Conservation (phyloP, 2,888 invertebrate genomes). For the Drosophila percnosoma region DNA sequence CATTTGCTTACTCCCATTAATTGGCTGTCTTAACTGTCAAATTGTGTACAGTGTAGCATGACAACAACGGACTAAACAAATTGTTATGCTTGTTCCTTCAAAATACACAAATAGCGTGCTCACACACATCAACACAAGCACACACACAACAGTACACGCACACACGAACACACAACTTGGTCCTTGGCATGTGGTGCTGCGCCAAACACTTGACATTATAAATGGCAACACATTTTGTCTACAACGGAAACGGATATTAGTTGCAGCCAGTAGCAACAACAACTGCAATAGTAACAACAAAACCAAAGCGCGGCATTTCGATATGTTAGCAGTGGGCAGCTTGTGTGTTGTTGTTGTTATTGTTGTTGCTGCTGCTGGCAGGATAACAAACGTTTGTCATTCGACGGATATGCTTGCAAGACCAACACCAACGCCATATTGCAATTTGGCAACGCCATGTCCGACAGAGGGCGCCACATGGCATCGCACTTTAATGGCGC, state of each 20-base stretch:
- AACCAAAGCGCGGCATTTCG: slow-evolving; percentile 51
- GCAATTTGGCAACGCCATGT: slow-evolving; percentile 71
- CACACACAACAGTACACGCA: slow-evolving; percentile 18
- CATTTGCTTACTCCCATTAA: slow-evolving; percentile 1
- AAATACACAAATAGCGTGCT: slow-evolving; percentile 28
- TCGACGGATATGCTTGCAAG: slow-evolving; percentile 65
- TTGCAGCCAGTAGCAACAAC: slow-evolving; percentile 63
- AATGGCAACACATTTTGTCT: slow-evolving; percentile 83
- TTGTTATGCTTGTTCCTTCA: slow-evolving; percentile 54
- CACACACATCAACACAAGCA: slow-evolving; percentile 14
- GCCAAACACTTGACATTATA: slow-evolving; percentile 77
- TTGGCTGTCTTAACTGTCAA: slow-evolving; percentile 6
- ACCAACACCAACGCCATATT: slow-evolving; percentile 61
- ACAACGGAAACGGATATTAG: slow-evolving; percentile 84
- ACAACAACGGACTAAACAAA: slow-evolving; percentile 47
- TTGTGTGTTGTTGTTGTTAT: slow-evolving; percentile 25
- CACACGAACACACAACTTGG: slow-evolving; percentile 1
- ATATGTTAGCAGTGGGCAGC: slow-evolving; percentile 50
- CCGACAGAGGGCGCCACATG: slow-evolving; percentile 70
- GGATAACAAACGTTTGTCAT: slow-evolving; percentile 75
- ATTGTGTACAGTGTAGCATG: slow-evolving; percentile 35
- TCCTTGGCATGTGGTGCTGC: slow-evolving; percentile 29
- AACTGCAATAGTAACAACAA: slow-evolving; percentile 27
- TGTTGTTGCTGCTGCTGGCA: slow-evolving; percentile 41
- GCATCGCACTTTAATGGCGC: slow-evolving; percentile 69